A percentile compares a stretch with the other conserved stretches of the same genome.
Conservation (phyloP, 2,113 vertebrate genomes). For the Ceratotherium simum region DNA sequence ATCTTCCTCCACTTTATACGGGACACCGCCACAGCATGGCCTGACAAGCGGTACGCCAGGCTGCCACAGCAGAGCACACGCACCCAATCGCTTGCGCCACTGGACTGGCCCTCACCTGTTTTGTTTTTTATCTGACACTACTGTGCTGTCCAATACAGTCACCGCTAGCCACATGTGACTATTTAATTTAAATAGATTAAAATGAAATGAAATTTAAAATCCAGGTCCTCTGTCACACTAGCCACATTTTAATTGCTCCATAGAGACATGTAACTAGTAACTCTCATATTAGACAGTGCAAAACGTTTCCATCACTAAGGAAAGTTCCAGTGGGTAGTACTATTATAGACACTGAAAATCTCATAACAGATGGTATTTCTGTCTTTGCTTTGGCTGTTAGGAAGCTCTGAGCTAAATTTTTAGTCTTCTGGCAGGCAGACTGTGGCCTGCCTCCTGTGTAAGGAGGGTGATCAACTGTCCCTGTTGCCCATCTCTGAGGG, state of each 20-base stretch:
- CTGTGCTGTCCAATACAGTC: neutral
- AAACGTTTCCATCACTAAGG: neutral
- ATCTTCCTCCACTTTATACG: no score
- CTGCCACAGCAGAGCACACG: no score
- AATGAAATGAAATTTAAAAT: neutral
- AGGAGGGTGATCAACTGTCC: neutral
- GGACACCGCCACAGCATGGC: no score
- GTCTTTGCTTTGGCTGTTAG: neutral
- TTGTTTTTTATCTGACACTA: neutral
- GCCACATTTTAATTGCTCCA: neutral
- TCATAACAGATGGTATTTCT: neutral
- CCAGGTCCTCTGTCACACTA: no score
- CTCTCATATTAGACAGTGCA: no score
- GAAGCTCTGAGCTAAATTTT: neutral
- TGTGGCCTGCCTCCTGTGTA: neutral
- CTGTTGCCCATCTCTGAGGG: neutral
- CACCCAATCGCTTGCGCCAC: no score
- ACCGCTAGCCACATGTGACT: no score
- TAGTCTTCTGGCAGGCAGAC: neutral
- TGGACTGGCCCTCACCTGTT: no score
- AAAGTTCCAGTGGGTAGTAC: neutral
- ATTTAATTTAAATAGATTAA: neutral
- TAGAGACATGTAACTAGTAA: neutral
- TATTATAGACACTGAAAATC: neutral
- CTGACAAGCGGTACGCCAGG: no score